A percentile compares a stretch with the other conserved stretches of the same genome.
These are phyloP conservation scores for Bombus confusus DNA, from an alignment of 1,140 invertebrate genomes.

Conservation along the genomic window DNA sequence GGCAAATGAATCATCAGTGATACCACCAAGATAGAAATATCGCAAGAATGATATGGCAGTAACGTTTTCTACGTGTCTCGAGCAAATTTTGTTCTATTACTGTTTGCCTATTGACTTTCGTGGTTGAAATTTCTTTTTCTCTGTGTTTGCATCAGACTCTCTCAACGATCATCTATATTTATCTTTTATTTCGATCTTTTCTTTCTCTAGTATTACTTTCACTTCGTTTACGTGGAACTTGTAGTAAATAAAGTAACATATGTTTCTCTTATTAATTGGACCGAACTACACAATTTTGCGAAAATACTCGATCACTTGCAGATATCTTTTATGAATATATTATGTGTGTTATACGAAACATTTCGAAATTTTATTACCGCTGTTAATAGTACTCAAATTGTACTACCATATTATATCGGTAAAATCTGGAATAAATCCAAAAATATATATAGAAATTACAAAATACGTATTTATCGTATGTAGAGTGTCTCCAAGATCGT, in stretches of 20 bases:
- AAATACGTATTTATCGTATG: no score
- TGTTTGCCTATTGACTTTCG: background rate
- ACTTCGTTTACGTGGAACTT: background rate
- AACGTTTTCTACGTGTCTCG: background rate
- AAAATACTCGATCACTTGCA: background rate
- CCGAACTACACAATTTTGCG: background rate
- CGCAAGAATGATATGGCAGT: background rate
- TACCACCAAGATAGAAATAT: background rate
- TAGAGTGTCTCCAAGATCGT: no score
- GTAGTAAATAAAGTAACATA: background rate
- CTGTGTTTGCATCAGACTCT: background rate
- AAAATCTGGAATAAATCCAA: no score
- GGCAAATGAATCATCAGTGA: background rate
- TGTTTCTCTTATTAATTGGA: background rate
- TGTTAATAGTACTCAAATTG: background rate
- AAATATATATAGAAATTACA: no score
- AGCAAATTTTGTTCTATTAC: background rate
- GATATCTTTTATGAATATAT: background rate
- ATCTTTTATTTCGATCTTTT: background rate
- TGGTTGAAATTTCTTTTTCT: background rate
- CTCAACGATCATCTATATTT: background rate
- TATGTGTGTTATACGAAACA: no score
- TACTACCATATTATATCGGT: background rate
- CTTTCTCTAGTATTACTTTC: background rate
- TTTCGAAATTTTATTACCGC: background rate